Conservation (phyloP, 2,888 invertebrate genomes). For the Aphodius granarius region DNA sequence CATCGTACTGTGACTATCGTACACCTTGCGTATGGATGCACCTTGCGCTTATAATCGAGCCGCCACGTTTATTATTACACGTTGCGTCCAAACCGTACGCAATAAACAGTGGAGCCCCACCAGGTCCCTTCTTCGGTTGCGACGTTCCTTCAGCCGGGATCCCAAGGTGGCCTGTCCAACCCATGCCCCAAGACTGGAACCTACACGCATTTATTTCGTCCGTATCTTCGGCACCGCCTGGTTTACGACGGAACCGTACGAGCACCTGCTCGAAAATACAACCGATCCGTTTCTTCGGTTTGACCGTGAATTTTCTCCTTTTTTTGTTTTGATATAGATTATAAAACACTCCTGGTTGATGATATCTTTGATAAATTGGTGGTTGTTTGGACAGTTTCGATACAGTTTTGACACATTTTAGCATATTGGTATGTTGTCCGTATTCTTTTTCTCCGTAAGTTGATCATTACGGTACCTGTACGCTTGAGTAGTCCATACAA, state of each 20-base stretch:
- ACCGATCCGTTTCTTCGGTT: neutral
- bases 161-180: neutral
- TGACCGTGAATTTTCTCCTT: neutral
- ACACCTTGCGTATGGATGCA: conserved; percentile 37
- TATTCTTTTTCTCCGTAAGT: neutral
- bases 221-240: conserved; percentile 39
- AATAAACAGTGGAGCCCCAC: conserved; percentile 9
- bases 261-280: conserved; percentile 20
- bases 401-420: too few species aligned
- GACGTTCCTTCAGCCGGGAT: neutral
- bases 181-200: neutral
- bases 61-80: conserved; percentile 16
- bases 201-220: conserved; percentile 16
- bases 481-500: neutral
- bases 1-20: conserved; percentile 21
- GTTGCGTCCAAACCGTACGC: neutral
- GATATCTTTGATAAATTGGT: neutral
- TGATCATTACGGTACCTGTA: neutral
- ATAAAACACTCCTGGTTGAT: neutral
- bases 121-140: too few species aligned
- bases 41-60: conserved; percentile 34
- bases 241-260: conserved; percentile 32
- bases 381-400: too few species aligned
- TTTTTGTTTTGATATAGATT: neutral
- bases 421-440: too few species aligned